phyloP scores from a whole-genome alignment of 1,140 invertebrate species.

The Trypoxylus dichotomus region DNA sequence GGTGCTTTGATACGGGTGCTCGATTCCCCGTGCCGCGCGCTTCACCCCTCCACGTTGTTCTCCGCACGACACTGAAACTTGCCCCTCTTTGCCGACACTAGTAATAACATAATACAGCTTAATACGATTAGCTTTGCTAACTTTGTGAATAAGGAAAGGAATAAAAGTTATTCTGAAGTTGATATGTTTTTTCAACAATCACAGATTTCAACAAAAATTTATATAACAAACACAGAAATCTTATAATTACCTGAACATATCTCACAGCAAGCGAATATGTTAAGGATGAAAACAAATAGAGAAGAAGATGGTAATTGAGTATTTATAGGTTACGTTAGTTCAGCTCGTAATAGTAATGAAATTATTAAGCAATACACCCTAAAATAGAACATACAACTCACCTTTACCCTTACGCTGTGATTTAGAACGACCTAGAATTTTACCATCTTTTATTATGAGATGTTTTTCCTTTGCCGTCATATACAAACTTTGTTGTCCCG shows the following conservation, averaged over 20 bases:
- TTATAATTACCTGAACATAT: constrained; percentile 4
- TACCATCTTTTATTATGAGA: constrained; percentile 70
- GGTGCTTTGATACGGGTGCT: too few relatives aligned
- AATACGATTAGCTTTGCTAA: too few relatives aligned
- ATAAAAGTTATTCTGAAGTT: too few relatives aligned
- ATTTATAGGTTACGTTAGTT: not conserved
- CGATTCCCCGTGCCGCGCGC: too few relatives aligned
- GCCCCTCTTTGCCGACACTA: too few relatives aligned
- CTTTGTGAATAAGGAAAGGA: too few relatives aligned
- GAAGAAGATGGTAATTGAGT: not conserved
- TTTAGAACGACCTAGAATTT: constrained; percentile 66
- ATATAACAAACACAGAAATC: not conserved
- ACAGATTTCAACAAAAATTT: too few relatives aligned
- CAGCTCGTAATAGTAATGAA: not conserved
- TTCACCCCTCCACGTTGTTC: too few relatives aligned
- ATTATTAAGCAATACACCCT: not conserved
- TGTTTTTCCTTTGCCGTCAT: constrained; percentile 83
- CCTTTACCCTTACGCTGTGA: constrained; percentile 78
- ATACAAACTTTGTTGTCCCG: constrained; percentile 67
- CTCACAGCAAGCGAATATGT: not conserved
- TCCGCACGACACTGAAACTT: too few relatives aligned
- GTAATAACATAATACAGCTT: too few relatives aligned
- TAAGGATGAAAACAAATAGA: not conserved
- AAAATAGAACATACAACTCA: constrained; percentile 35
- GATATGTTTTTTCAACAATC: too few relatives aligned